These are phyloP conservation scores for Mimachlamys varia DNA, from an alignment of 2,888 invertebrate genomes.

Conservation along the genomic window DNA sequence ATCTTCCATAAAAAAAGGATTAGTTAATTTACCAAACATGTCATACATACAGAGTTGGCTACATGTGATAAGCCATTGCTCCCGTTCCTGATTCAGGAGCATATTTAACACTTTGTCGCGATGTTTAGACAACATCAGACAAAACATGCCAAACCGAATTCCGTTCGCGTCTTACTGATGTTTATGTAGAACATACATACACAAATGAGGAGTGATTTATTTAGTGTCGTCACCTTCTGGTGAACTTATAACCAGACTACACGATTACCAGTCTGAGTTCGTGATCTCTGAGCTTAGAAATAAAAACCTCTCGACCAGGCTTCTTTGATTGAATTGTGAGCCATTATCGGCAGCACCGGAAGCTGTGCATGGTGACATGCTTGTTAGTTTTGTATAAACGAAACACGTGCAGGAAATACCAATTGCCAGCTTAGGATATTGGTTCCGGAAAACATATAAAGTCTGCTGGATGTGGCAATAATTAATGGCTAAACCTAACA, in stretches of 20 bases:
- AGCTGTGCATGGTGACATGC: slow-evolving; percentile 15
- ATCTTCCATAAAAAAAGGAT: too few relatives aligned
- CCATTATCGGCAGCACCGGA: not conserved
- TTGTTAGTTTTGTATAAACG: not conserved
- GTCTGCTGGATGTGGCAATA: too few relatives aligned
- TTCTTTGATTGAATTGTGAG: slow-evolving; percentile 7
- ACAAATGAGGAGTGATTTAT: not conserved
- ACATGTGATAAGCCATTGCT: not conserved
- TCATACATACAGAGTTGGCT: not conserved
- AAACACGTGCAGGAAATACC: slow-evolving; percentile 20
- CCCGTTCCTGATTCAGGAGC: not conserved
- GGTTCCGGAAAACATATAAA: not conserved
- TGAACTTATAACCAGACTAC: slow-evolving; percentile 14
- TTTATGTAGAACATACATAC: not conserved
- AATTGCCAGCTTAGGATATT: not conserved
- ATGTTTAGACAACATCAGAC: not conserved
- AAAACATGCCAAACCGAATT: not conserved
- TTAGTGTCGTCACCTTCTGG: not conserved
- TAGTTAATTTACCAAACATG: too few relatives aligned
- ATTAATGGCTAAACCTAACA: not conserved
- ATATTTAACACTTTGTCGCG: not conserved
- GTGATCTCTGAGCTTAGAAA: not conserved
- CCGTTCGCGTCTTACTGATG: not conserved
- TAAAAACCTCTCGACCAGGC: not conserved
- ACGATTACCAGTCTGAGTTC: not conserved